Base-by-base conservation (phyloP, 2,113 vertebrate species). In the Poeciliopsis occidentalis region DNA sequence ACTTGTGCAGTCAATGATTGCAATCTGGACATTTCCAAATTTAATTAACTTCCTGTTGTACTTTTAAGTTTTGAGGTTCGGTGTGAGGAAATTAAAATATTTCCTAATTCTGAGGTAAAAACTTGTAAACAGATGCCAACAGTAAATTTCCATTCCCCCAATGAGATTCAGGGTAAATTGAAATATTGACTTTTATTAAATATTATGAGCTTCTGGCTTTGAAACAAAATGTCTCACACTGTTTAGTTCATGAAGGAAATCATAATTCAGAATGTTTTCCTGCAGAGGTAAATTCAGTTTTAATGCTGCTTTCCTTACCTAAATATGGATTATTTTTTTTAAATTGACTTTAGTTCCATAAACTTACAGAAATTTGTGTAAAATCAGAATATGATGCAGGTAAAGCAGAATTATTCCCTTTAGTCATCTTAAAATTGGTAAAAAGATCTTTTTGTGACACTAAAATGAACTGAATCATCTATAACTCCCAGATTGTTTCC, bases 1-100 rank as follows among this genome's bases (percentile, higher is more conserved):
- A 79, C 75, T 73, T 87, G 85, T 92, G 81, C 85, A 91, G 88
- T 88, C 79, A 60, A n/a, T 83, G 93, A 92, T 93, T 93, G 92
- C 73, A 90, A 94, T 93, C 91, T 85, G 81, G 83, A 88, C 89
- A 87, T 78, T 84, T 90, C 72, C 81, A 65, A 79, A 92, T 94
- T 91, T 91, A 92, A 94, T 94, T 91, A 93, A 88, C 84, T 86
- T 79, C 80, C 75, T 7, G 27, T 67, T 79, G 73, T 75, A 76
- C 83, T 69, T 84, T 83, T 76, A 76, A 67, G 67, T 78, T 61
- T 57, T 74, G 37, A 78, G 76, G 78, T 91, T 90, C 67, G 74
- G 30, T 60, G 82, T 79, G 86, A 84, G 68, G 78, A 81, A 79
- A 83, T 83, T 69, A 84, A 78, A 82, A 83, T 82, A 84, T 37